phyloP scores from a whole-genome alignment of 2,113 vertebrate genomes.

The Loxodonta africana region DNA sequence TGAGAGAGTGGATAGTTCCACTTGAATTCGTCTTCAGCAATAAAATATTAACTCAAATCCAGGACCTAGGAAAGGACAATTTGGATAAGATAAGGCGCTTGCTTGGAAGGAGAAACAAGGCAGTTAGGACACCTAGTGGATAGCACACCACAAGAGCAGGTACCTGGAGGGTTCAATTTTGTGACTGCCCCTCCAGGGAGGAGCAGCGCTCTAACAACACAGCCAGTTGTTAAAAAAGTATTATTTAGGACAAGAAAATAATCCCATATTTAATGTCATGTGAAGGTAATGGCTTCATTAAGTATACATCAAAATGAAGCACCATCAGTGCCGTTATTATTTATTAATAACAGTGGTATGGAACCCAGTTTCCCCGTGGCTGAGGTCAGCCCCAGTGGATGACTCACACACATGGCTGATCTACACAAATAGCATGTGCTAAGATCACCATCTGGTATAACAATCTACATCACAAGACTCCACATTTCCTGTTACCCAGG shows the following conservation, averaged over 20 bases:
- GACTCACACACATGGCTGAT: slow-evolving; percentile 89
- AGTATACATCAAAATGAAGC: background rate
- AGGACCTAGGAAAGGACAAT: background rate
- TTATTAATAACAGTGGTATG: slow-evolving; percentile 78
- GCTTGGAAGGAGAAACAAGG: background rate
- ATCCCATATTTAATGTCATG: background rate
- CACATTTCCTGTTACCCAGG: slow-evolving; percentile 93
- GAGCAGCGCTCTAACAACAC: background rate
- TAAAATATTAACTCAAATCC: background rate
- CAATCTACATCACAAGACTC: slow-evolving; percentile 93
- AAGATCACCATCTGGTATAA: slow-evolving; percentile 93
- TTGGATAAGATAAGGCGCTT: background rate
- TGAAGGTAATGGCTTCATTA: slow-evolving; percentile 43
- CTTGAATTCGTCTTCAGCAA: background rate
- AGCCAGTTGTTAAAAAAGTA: background rate
- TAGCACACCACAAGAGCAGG: background rate
- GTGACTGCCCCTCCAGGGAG: background rate
- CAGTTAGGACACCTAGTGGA: background rate
- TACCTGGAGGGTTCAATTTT: background rate
- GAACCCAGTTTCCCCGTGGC: slow-evolving; percentile 85
- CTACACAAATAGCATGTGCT: slow-evolving; percentile 91
- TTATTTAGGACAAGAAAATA: slow-evolving; percentile 32
- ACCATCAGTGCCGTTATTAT: slow-evolving; percentile 47
- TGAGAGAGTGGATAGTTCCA: background rate
- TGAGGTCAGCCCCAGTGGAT: slow-evolving; percentile 87